Evolutionary conservation across 2,888 invertebrate species (phyloP).

Genomic region (Acrobasis suavella): DNA sequence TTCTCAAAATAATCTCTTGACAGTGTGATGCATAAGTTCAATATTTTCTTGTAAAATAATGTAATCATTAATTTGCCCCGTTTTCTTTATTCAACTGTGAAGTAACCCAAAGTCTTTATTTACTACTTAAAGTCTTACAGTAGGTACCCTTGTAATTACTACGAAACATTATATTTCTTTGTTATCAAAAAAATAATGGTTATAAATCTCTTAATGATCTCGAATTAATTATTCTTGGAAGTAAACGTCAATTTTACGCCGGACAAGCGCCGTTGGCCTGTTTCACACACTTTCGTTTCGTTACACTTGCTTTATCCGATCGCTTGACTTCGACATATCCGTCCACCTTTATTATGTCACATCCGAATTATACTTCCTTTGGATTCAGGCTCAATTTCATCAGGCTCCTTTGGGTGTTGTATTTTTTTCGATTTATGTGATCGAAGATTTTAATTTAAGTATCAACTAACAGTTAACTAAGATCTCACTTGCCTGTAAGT

Average conservation of each 20-base stretch:
- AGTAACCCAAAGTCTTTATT: too few species aligned
- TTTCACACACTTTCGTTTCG: slow-evolving; percentile 24
- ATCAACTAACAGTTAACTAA: too few species aligned
- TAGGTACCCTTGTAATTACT: too few species aligned
- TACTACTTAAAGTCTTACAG: too few species aligned
- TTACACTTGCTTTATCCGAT: slow-evolving; percentile 9
- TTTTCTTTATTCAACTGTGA: too few species aligned
- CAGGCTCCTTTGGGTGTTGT: too few species aligned
- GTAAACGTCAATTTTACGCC: slow-evolving; percentile 3
- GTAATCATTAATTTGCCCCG: too few species aligned
- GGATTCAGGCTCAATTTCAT: not conserved
- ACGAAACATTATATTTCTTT: too few species aligned
- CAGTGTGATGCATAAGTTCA: not conserved
- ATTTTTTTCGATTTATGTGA: too few species aligned
- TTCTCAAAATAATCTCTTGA: slow-evolving; percentile 28
- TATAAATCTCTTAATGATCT: not conserved
- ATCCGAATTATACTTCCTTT: slow-evolving; percentile 18
- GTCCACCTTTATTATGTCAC: slow-evolving; percentile 18
- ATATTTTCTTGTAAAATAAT: not conserved
- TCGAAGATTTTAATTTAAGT: too few species aligned
- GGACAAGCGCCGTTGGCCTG: slow-evolving; percentile 10
- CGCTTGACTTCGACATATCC: slow-evolving; percentile 14
- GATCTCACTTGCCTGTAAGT: too few species aligned
- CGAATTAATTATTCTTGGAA: slow-evolving; percentile 6
- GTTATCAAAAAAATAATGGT: not conserved